Conservation (phyloP, 1,140 invertebrate species). For the Pteromalus puparum region DNA sequence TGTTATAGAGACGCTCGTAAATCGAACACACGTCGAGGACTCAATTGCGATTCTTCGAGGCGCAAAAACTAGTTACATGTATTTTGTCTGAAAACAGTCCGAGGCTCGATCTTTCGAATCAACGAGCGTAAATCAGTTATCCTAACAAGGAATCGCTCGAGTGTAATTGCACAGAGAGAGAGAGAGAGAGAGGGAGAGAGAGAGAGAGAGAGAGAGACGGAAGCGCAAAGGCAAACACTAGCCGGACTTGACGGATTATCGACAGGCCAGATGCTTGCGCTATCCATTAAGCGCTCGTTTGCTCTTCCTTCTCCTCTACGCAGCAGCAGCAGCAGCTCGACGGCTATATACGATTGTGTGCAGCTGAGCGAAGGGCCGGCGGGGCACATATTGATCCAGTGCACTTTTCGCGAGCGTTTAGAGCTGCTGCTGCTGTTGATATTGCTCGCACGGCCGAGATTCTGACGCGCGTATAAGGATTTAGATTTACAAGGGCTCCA, state of each 20-base stretch:
- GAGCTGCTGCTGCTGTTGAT: not conserved
- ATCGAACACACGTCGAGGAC: not conserved
- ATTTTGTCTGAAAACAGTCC: slow-evolving; percentile 15
- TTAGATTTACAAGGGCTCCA: no score
- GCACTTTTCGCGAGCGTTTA: not conserved
- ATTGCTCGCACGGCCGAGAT: no score
- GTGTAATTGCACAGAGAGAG: slow-evolving; percentile 25
- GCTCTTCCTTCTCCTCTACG: slow-evolving; percentile 19
- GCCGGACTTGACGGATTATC: slow-evolving; percentile 24
- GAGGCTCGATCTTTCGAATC: slow-evolving; percentile 27
- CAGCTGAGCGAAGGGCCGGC: not conserved
- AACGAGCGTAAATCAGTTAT: slow-evolving; percentile 46
- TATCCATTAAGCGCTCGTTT: slow-evolving; percentile 46
- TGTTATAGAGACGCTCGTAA: not conserved
- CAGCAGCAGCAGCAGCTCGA: no score
- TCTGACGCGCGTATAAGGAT: no score
- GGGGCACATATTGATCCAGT: slow-evolving; percentile 22
- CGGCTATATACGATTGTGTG: not conserved
- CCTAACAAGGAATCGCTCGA: slow-evolving; percentile 26
- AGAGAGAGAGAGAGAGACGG: slow-evolving; percentile 5
- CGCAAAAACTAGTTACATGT: not conserved
- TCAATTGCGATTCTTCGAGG: not conserved
- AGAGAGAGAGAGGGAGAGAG: not conserved
- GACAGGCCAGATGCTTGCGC: not conserved
- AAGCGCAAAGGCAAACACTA: not conserved